Percentiles rank a stretch among this genome's conserved stretches.
Conservation (phyloP, 2,113 vertebrate species). For the Scomber colias region DNA sequence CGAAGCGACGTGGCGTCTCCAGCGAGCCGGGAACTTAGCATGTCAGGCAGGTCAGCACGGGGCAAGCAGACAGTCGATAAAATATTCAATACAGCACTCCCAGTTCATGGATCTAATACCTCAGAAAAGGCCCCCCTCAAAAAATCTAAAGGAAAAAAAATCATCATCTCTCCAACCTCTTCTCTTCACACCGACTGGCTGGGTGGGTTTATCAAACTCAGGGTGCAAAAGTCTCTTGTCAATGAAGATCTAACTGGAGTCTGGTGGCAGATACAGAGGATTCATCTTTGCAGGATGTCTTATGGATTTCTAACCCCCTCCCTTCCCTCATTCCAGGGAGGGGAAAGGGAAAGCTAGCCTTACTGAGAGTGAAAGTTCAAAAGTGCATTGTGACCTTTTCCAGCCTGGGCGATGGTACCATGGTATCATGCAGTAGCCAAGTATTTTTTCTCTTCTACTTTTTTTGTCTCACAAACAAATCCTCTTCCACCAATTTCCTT, state of each 20-base stretch:
- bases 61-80: slow-evolving; percentile 92
- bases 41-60: slow-evolving; percentile 90
- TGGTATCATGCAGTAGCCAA: background rate
- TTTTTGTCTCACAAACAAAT: slow-evolving; percentile 38
- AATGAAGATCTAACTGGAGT: slow-evolving; percentile 61
- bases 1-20: slow-evolving; percentile 87
- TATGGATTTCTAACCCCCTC: slow-evolving; percentile 55
- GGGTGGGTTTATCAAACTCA: slow-evolving; percentile 47
- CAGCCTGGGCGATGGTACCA: slow-evolving; percentile 20
- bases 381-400: slow-evolving; percentile 77
- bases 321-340: background rate
- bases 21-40: slow-evolving; percentile 88
- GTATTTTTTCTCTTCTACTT: slow-evolving; percentile 18
- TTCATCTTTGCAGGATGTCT: slow-evolving; percentile 57
- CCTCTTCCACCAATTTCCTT: slow-evolving; percentile 25
- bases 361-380: slow-evolving; percentile 74
- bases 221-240: slow-evolving; percentile 62
- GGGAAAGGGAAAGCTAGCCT: slow-evolving; percentile 30
- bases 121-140: slow-evolving; percentile 68
- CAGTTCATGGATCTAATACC: slow-evolving; percentile 90
- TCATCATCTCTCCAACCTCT: slow-evolving; percentile 35
- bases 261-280: slow-evolving; percentile 29
- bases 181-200: slow-evolving; percentile 38
- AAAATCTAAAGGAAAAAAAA: slow-evolving; percentile 54
- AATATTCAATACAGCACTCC: slow-evolving; percentile 92